A percentile compares a stretch with the other conserved stretches of the same genome.
phyloP scores from a whole-genome alignment of 2,797 vertebrate genomes.

The Salmo trutta region DNA sequence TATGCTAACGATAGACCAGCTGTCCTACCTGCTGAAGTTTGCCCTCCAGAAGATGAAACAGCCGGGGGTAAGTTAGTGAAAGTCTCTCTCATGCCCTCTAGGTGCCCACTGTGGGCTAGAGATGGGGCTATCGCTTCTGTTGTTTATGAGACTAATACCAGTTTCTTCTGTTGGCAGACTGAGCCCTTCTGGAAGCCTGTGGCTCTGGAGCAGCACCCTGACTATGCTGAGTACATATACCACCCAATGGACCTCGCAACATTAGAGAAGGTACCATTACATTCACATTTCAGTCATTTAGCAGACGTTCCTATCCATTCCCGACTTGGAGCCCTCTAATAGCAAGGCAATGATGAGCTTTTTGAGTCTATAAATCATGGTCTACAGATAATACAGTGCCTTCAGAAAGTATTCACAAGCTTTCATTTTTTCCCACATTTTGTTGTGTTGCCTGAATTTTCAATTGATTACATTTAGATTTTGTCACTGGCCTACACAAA shows the following conservation, averaged over 20 bases:
- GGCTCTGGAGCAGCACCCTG: slow-evolving; percentile 95
- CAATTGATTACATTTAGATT: too few species aligned
- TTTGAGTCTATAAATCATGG: too few species aligned
- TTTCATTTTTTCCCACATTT: too few species aligned
- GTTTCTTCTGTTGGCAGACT: slow-evolving; percentile 77
- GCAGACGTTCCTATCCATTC: neutral
- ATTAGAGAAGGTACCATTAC: slow-evolving; percentile 89
- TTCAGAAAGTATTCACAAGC: too few species aligned
- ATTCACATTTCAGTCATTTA: neutral
- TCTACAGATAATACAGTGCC: too few species aligned
- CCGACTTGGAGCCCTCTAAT: too few species aligned
- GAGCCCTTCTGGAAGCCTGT: slow-evolving; percentile 98
- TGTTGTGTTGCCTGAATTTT: too few species aligned
- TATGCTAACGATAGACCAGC: slow-evolving; percentile 95
- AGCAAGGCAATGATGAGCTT: too few species aligned
- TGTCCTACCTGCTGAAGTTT: slow-evolving; percentile 98
- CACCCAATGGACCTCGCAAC: slow-evolving; percentile 97
- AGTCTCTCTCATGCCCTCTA: neutral
- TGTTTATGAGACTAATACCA: neutral
- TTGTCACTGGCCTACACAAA: too few species aligned
- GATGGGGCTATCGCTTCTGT: neutral
- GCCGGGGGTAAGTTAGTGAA: slow-evolving; percentile 86
- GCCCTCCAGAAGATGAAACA: slow-evolving; percentile 99
- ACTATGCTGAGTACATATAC: slow-evolving; percentile 99
- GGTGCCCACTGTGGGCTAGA: neutral